A percentile compares a stretch with the other conserved stretches of the same genome.
Conservation (phyloP, 1,140 invertebrate genomes). For the Cotesia glomerata region DNA sequence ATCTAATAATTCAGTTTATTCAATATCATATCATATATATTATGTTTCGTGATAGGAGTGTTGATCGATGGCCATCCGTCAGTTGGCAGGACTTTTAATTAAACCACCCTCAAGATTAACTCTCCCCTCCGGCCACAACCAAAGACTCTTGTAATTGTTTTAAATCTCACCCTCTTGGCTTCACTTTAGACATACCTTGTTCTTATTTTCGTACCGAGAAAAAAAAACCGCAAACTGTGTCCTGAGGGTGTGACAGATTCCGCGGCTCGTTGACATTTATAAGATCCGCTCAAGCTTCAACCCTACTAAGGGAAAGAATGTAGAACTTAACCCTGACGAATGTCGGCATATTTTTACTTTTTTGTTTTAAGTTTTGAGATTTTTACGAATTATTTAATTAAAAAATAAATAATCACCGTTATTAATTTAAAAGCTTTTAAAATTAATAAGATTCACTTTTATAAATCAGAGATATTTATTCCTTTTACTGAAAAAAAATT, state of each 20-base stretch:
- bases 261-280: slow-evolving; percentile 1
- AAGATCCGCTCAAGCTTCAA: not conserved
- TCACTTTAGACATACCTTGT: slow-evolving; percentile 30
- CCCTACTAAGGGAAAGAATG: not conserved
- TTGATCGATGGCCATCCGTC: slow-evolving; percentile 63
- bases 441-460: no score
- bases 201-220: no score
- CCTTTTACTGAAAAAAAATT: no score
- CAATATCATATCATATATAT: not conserved
- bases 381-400: no score
- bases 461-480: no score
- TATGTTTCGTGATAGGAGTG: slow-evolving; percentile 37
- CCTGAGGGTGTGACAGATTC: slow-evolving; percentile 6
- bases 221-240: slow-evolving; percentile 14
- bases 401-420: no score
- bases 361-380: not conserved
- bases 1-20: not conserved
- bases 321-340: not conserved
- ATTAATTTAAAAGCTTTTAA: no score
- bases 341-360: not conserved
- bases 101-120: slow-evolving; percentile 63
- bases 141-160: slow-evolving; percentile 57
- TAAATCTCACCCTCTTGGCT: slow-evolving; percentile 53
- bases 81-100: slow-evolving; percentile 64
- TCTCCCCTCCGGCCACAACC: slow-evolving; percentile 36